A percentile compares a stretch with the other conserved stretches of the same genome.
These are phyloP conservation scores for Corydoras maculifer DNA, from an alignment of 2,113 vertebrate species.

Conservation along the genomic window DNA sequence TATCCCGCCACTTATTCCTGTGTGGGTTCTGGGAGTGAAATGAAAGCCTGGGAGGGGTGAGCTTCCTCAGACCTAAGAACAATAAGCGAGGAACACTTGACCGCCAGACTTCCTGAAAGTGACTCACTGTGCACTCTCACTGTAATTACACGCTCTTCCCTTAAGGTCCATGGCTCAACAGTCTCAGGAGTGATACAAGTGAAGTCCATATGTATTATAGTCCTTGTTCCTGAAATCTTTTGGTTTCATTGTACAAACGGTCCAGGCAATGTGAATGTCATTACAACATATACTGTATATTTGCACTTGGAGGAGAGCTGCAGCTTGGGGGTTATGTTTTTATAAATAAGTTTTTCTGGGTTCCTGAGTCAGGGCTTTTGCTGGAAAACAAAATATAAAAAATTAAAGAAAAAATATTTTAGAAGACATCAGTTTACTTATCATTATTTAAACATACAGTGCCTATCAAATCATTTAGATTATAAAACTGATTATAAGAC, in stretches of 20 bases:
- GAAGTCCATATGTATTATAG: constrained; percentile 15
- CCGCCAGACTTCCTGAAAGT: constrained; percentile 41
- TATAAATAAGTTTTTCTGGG: no score
- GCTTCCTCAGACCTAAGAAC: constrained; percentile 51
- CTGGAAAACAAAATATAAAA: no score
- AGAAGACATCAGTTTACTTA: no score
- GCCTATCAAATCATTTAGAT: no score
- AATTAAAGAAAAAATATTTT: no score
- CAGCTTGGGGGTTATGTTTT: neutral
- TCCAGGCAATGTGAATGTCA: constrained; percentile 2
- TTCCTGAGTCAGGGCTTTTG: no score
- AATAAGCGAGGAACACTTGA: constrained; percentile 41
- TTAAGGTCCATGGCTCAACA: constrained; percentile 7
- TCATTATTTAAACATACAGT: no score
- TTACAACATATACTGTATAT: neutral
- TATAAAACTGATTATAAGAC: no score
- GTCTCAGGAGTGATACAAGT: constrained; percentile 19
- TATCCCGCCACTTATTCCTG: constrained; percentile 26
- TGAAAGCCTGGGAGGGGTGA: constrained; percentile 41
- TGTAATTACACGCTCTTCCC: constrained; percentile 31
- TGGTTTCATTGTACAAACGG: neutral
- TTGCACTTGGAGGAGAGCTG: neutral
- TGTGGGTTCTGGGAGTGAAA: constrained; percentile 40
- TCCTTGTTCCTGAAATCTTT: neutral
- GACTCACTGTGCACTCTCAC: constrained; percentile 4